Evolutionary conservation across 2,888 invertebrate genomes (phyloP), one percentile per base, ranked within the genome.

Genomic region (Brachynemurus nebulosus): DNA sequence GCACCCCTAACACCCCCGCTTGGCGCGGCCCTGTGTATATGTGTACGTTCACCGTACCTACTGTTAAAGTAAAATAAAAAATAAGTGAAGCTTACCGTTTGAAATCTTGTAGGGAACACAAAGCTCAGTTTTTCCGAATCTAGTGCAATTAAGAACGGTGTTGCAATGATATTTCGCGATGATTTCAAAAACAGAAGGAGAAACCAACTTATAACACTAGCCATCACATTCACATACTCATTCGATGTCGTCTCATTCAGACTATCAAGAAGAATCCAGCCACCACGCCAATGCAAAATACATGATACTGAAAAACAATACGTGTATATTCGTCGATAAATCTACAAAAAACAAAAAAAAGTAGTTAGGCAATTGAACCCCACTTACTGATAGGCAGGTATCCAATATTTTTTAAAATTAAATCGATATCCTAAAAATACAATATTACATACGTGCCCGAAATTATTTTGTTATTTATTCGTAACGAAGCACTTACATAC

Each of bases 81-180:
- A n/a, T n/a, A n/a, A n/a, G n/a, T n/a, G n/a, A n/a, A n/a, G n/a
- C n/a, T n/a, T n/a, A n/a, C n/a, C 2, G 57, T 62, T 42, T 62
- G 62, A 51, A 67, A 78, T 53, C 75, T 66, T 1, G 77, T 78
- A 7, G 72, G 66, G 55, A 77, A 76, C 38, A 66, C 59, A 54
- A 78, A 80, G 2, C 73, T 72, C 35, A 67, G 62, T 30, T 67
- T 68, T 46, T 72, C 71, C 6, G 66, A 67, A 51, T 80, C 80
- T 1, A 74, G 66, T 51, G 67, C 61, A 11, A 78, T 59, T 54
- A 73, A 65, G 53, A 72, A 71, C 0, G 80, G 80, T 1, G 73
- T 59, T 0, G 75, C 70, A 21, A 73, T 60, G 11, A 74, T 54
- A 53, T 76, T 77, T 41, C 70, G 23, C 4, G 17, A 25, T 11